Conservation (phyloP, 2,113 vertebrate genomes). For the Glaucomys volans region DNA sequence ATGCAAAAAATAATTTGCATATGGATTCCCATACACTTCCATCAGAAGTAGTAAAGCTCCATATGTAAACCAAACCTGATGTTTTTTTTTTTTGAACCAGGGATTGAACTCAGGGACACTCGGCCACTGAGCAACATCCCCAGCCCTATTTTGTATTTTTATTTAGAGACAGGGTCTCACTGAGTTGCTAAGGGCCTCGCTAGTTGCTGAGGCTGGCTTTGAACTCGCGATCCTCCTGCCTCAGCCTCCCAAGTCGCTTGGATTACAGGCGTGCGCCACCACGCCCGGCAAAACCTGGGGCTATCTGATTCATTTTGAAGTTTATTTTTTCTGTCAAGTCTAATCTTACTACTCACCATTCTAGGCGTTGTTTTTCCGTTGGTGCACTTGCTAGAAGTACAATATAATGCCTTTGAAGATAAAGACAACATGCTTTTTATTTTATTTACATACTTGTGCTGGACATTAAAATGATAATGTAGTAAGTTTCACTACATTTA, state of each 20-base stretch:
- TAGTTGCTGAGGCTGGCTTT: too few species aligned
- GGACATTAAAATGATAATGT: constrained; percentile 82
- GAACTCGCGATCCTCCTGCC: too few species aligned
- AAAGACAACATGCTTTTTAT: constrained; percentile 91
- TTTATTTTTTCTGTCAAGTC: constrained; percentile 55
- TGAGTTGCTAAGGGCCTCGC: too few species aligned
- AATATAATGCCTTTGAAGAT: constrained; percentile 96
- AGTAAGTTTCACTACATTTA: constrained; percentile 74
- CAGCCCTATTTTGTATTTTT: too few species aligned
- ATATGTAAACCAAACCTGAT: background rate
- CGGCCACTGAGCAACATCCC: too few species aligned
- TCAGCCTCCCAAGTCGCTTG: too few species aligned
- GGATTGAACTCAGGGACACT: too few species aligned
- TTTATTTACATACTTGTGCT: constrained; percentile 84
- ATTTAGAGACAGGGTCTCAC: too few species aligned
- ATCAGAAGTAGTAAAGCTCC: background rate
- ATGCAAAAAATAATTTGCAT: background rate
- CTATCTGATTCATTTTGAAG: constrained; percentile 1
- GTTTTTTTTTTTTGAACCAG: too few species aligned
- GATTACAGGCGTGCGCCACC: too few species aligned
- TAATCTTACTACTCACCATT: constrained; percentile 91
- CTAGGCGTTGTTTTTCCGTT: constrained; percentile 92
- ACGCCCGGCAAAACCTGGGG: too few species aligned
- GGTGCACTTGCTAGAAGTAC: constrained; percentile 93
- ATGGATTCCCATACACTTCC: background rate